Evolutionary conservation across 2,888 invertebrate species (phyloP).

Genomic region (Synergus itoensis): DNA sequence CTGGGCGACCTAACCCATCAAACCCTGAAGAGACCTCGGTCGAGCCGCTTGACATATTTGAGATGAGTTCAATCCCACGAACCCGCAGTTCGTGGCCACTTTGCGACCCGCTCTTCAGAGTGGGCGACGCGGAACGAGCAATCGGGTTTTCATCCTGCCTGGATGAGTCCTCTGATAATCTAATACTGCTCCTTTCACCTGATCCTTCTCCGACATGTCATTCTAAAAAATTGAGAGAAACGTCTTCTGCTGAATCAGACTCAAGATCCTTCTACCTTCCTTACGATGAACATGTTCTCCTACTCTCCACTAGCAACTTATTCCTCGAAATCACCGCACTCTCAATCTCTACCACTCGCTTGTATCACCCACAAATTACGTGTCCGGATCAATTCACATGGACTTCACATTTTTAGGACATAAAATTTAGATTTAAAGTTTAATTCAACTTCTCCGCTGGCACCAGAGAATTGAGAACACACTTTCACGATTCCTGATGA

Average conservation of each 20-base stretch:
- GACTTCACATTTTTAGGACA: neutral
- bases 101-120: conserved; percentile 51
- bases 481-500: neutral
- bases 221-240: neutral
- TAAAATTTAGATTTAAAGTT: neutral
- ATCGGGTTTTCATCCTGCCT: conserved; percentile 59
- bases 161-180: neutral
- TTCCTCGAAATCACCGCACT: neutral
- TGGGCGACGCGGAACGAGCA: conserved; percentile 52
- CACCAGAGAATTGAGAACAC: conserved; percentile 16
- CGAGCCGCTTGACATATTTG: conserved; percentile 63
- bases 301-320: neutral
- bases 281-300: neutral
- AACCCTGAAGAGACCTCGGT: conserved; percentile 58
- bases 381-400: neutral
- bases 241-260: neutral
- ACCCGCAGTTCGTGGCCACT: conserved; percentile 44
- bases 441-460: conserved; percentile 1
- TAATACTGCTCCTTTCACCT: neutral
- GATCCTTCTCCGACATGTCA: conserved; percentile 35
- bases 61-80: conserved; percentile 38
- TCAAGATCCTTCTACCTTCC: neutral
- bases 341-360: neutral
- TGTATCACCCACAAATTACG: neutral
- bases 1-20: conserved; percentile 57